Evolutionary conservation across 2,797 vertebrate genomes (phyloP).

Genomic region (Leuciscus waleckii): DNA sequence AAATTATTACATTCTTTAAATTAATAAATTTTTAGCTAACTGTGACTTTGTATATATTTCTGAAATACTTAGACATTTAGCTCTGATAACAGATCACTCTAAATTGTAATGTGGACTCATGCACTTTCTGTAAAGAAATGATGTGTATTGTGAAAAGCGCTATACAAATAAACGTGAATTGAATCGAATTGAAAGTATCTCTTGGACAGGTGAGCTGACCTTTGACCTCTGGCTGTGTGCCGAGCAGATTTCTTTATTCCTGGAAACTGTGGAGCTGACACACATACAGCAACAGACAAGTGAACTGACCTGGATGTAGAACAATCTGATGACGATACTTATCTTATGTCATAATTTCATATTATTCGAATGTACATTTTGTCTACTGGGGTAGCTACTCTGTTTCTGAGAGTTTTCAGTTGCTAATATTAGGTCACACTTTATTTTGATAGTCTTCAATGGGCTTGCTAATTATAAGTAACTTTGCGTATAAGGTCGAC

Average conservation of each 20-base stretch:
- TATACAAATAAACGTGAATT: too few species aligned
- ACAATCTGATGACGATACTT: too few species aligned
- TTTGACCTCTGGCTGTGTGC: constrained; percentile 5
- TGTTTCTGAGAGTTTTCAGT: background rate
- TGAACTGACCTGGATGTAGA: background rate
- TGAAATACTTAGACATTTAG: too few species aligned
- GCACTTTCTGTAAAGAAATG: too few species aligned
- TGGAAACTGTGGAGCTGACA: constrained; percentile 13
- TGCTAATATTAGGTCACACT: background rate
- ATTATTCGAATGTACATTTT: background rate
- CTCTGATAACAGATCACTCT: too few species aligned
- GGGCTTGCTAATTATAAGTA: background rate
- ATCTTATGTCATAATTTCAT: background rate
- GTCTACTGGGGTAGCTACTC: background rate
- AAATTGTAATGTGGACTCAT: too few species aligned
- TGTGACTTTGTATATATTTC: too few species aligned
- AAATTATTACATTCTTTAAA: too few species aligned
- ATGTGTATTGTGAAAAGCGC: too few species aligned
- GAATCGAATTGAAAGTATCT: background rate
- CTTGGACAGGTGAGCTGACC: background rate
- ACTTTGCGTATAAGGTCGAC: background rate
- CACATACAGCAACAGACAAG: background rate
- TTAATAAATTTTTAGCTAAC: too few species aligned
- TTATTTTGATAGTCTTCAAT: background rate
- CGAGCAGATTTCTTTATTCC: constrained; percentile 2